Evolutionary conservation across 2,888 invertebrate species (phyloP).

Genomic region (Dicyrtoma fusca): DNA sequence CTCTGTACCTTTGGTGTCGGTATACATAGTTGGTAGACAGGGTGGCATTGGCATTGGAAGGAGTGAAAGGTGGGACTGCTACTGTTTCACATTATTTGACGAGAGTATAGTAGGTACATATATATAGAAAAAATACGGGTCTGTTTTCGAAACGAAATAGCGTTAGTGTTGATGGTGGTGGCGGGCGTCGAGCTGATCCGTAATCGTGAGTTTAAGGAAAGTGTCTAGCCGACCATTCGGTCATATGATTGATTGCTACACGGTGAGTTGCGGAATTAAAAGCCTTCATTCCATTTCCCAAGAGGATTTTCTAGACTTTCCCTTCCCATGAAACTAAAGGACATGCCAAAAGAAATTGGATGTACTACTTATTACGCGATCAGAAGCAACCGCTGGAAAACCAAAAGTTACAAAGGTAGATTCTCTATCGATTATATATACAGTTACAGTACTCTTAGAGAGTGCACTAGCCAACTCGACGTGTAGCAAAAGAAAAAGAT

Average conservation of each 20-base stretch:
- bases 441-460: too few species aligned
- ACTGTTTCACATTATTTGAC: neutral
- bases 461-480: too few species aligned
- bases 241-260: conserved; percentile 49
- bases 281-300: conserved; percentile 37
- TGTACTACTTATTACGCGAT: too few species aligned
- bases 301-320: conserved; percentile 13
- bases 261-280: conserved; percentile 39
- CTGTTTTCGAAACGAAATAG: neutral
- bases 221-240: conserved; percentile 45
- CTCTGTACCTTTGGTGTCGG: neutral
- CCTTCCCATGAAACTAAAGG: neutral
- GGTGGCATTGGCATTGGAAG: neutral
- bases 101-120: too few species aligned
- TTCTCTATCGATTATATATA: too few species aligned
- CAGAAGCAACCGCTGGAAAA: too few species aligned
- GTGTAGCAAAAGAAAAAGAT: too few species aligned
- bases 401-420: too few species aligned
- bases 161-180: neutral
- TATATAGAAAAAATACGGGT: neutral
- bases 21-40: too few species aligned
- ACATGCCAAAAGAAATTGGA: neutral
- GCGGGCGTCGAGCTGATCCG: conserved; percentile 28
- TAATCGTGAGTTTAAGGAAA: conserved; percentile 36
- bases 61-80: neutral